Percentiles rank a stretch among this genome's conserved stretches.
phyloP scores from a whole-genome alignment of 1,140 invertebrate species.

The Magallana gigas region DNA sequence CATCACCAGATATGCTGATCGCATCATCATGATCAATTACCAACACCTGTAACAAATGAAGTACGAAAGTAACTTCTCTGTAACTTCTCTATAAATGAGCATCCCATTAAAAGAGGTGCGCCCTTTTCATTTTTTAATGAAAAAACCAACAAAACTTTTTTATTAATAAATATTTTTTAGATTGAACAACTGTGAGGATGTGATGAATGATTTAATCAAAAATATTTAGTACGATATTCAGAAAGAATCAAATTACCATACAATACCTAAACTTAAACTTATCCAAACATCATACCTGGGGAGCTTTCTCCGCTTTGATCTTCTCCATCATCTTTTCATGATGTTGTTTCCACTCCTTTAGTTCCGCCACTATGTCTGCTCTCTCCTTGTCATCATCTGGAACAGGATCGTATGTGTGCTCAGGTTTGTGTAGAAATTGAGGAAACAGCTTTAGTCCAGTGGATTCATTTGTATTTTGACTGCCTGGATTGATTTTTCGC shows the following conservation, averaged over 20 bases:
- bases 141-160: too few species aligned
- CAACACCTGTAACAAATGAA: slow-evolving; percentile 54
- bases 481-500: slow-evolving; percentile 61
- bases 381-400: slow-evolving; percentile 63
- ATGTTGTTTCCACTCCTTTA: slow-evolving; percentile 74
- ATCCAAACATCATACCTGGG: slow-evolving; percentile 54
- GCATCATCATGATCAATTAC: slow-evolving; percentile 67
- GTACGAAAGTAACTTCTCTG: too few species aligned
- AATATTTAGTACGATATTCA: too few species aligned
- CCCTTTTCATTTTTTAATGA: too few species aligned
- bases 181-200: too few species aligned
- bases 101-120: too few species aligned
- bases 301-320: slow-evolving; percentile 66
- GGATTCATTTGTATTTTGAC: slow-evolving; percentile 13
- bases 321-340: slow-evolving; percentile 75
- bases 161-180: too few species aligned
- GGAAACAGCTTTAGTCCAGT: slow-evolving; percentile 54
- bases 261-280: too few species aligned
- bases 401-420: slow-evolving; percentile 66
- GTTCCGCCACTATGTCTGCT: slow-evolving; percentile 68
- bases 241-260: too few species aligned
- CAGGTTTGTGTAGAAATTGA: slow-evolving; percentile 63
- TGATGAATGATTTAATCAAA: too few species aligned
- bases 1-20: slow-evolving; percentile 60
- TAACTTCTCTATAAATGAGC: too few species aligned